Conservation (phyloP, 1,140 invertebrate species). For the Danaus melanippus region DNA sequence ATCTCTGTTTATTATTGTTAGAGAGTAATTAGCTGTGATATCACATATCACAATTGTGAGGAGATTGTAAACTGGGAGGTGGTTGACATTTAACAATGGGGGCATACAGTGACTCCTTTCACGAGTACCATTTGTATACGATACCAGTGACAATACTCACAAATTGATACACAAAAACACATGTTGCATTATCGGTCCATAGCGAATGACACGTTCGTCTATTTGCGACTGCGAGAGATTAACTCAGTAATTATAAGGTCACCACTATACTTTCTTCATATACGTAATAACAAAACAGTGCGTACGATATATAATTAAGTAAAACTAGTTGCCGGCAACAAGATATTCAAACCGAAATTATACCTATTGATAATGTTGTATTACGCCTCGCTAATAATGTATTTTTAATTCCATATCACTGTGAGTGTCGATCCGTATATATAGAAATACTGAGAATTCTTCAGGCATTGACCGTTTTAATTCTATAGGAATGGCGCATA, state of each 20-base stretch:
- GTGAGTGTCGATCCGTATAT: conserved; percentile 27
- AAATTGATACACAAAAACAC: conserved; percentile 41
- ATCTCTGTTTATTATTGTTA: no score
- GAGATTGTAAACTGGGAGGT: no score
- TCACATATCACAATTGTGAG: no score
- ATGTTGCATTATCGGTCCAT: conserved; percentile 42
- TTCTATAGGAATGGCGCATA: conserved; percentile 67
- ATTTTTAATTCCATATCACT: conserved; percentile 40
- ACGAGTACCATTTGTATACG: conserved; percentile 1
- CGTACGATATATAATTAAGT: conserved; percentile 40
- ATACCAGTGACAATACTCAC: conserved; percentile 33
- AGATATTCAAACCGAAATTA: conserved; percentile 41
- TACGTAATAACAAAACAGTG: conserved; percentile 38
- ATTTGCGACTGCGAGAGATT: conserved; percentile 5
- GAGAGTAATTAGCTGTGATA: no score
- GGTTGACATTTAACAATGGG: no score
- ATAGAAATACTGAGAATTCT: conserved; percentile 54
- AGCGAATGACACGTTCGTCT: conserved; percentile 28
- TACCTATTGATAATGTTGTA: conserved; percentile 31
- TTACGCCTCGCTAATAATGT: conserved; percentile 30
- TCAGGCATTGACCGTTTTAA: conserved; percentile 55
- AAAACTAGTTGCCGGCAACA: conserved; percentile 51
- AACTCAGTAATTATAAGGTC: conserved; percentile 23
- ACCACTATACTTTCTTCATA: conserved; percentile 32
- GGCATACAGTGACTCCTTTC: no score